phyloP scores from a whole-genome alignment of 2,888 invertebrate species.

The Aphidoletes aphidimyza region DNA sequence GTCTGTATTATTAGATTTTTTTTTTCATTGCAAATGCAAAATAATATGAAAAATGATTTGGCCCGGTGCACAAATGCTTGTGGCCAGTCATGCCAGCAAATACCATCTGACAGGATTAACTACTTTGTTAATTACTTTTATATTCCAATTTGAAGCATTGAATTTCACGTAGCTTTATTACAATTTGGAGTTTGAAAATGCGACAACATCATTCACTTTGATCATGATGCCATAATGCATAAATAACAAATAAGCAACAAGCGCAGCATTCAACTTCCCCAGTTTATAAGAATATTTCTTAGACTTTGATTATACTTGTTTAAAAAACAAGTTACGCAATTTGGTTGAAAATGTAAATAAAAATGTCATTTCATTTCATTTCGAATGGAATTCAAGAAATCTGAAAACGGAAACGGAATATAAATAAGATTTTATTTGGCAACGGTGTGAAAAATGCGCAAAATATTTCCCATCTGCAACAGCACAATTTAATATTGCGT shows the following conservation, averaged over 20 bases:
- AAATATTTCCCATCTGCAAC: too few species aligned
- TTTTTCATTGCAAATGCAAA: not conserved
- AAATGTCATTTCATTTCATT: not conserved
- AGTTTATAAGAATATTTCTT: not conserved
- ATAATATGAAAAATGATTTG: not conserved
- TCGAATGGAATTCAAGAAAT: not conserved
- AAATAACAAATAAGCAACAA: not conserved
- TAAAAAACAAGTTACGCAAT: not conserved
- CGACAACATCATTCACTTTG: conserved; percentile 24
- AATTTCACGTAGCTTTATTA: too few species aligned
- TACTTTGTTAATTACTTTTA: conserved; percentile 18
- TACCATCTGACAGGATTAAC: conserved; percentile 13
- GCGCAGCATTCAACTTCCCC: not conserved
- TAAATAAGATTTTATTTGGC: not conserved
- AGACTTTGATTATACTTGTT: not conserved
- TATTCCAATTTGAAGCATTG: too few species aligned
- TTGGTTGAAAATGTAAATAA: not conserved
- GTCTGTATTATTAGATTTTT: not conserved
- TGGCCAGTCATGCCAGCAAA: not conserved
- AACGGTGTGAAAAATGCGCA: not conserved
- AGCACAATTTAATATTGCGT: not conserved
- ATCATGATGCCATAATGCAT: not conserved
- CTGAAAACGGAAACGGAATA: not conserved
- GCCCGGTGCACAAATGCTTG: not conserved
- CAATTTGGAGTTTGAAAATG: too few species aligned